Evolutionary conservation across 2,113 vertebrate species (phyloP).

Genomic region (Actenoides hombroni): DNA sequence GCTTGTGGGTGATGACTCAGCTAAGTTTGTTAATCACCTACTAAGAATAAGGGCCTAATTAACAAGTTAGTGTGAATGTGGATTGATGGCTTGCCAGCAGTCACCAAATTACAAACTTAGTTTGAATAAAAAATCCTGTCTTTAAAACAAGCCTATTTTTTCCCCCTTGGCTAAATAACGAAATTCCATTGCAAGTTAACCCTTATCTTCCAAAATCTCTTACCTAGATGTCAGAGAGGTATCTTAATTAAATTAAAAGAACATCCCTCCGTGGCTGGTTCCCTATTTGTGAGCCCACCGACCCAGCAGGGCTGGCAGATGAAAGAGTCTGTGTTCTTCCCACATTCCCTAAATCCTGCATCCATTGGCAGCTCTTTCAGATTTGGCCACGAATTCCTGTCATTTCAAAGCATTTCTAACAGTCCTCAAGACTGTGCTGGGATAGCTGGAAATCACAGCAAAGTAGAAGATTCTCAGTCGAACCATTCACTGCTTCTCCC

Average conservation of each 20-base stretch:
- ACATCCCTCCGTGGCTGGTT: background rate
- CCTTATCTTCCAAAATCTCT: background rate
- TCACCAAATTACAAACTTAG: background rate
- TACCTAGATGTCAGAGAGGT: background rate
- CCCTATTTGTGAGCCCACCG: background rate
- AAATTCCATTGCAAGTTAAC: background rate
- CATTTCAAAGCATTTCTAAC: background rate
- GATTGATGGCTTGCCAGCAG: background rate
- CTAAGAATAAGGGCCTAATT: constrained; percentile 39
- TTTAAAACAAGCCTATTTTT: background rate
- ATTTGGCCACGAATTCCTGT: background rate
- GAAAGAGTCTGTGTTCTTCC: background rate
- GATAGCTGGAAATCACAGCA: background rate
- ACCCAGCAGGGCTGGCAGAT: background rate
- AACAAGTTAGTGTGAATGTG: background rate
- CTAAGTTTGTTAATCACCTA: background rate
- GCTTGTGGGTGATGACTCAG: constrained; percentile 42
- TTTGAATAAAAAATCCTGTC: background rate
- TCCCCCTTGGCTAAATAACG: background rate
- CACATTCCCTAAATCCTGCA: background rate
- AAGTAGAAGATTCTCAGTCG: background rate
- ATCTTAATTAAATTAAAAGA: background rate
- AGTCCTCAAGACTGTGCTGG: background rate
- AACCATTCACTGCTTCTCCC: background rate
- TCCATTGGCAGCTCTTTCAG: background rate